Evolutionary conservation across 2,888 invertebrate genomes (phyloP).

Genomic region (Cremastinae sp.): DNA sequence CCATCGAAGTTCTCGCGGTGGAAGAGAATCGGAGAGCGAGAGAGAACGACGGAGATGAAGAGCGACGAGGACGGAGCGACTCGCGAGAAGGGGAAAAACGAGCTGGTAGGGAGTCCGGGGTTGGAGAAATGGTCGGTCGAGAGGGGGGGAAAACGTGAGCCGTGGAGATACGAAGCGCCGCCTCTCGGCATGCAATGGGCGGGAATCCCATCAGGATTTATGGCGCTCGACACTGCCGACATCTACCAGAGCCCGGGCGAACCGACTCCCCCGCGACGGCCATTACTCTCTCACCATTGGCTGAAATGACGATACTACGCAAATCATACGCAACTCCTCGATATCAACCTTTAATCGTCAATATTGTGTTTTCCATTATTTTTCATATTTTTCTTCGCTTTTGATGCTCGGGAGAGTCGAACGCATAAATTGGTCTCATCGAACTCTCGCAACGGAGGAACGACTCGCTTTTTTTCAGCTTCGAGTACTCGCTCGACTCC

Average conservation of each 20-base stretch:
- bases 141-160: constrained; percentile 76
- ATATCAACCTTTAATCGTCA: constrained; percentile 51
- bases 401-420: constrained; percentile 9
- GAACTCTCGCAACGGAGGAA: not conserved
- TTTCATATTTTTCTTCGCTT: not conserved
- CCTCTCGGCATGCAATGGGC: constrained; percentile 83
- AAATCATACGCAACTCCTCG: constrained; percentile 76
- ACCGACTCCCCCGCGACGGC: constrained; percentile 80
- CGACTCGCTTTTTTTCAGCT: not conserved
- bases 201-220: constrained; percentile 81
- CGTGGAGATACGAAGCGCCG: constrained; percentile 80
- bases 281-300: constrained; percentile 84
- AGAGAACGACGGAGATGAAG: constrained; percentile 1
- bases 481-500: constrained; percentile 64
- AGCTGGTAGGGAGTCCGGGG: constrained; percentile 15
- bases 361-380: constrained; percentile 24
- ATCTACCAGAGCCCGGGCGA: constrained; percentile 82
- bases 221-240: constrained; percentile 76
- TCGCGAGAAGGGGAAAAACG: constrained; percentile 6
- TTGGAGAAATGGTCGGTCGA: constrained; percentile 30
- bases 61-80: constrained; percentile 6
- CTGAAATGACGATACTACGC: constrained; percentile 77
- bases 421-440: constrained; percentile 38
- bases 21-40: constrained; percentile 2
- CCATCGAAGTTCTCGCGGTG: constrained; percentile 63